A percentile compares a stretch with the other conserved stretches of the same genome.
Conservation (phyloP, 2,797 vertebrate genomes). For the Sebastes itinus region DNA sequence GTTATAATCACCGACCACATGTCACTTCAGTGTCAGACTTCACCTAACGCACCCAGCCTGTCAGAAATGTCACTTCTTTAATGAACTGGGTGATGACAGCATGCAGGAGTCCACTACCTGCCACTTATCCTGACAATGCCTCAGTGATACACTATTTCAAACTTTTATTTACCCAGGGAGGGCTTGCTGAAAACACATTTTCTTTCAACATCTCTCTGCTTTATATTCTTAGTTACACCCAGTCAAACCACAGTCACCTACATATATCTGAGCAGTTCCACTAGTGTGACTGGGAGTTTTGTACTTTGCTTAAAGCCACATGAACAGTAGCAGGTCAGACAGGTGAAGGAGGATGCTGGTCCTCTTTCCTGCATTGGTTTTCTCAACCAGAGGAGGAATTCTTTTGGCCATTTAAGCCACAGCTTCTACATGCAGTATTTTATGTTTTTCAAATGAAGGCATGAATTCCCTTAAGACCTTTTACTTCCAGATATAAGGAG, state of each 20-base stretch:
- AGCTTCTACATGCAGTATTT: background rate
- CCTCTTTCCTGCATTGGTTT: background rate
- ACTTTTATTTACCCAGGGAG: conserved; percentile 38
- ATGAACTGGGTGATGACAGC: background rate
- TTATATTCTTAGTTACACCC: conserved; percentile 12
- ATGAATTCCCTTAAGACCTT: conserved; percentile 4
- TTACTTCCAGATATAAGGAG: conserved; percentile 1
- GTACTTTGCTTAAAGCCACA: background rate
- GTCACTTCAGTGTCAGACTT: background rate
- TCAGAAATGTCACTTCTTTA: conserved; percentile 2
- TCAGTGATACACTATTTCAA: background rate
- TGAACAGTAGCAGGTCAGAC: background rate
- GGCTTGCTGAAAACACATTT: conserved; percentile 10
- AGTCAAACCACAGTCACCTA: conserved; percentile 11
- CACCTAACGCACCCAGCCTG: background rate
- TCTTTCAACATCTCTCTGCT: background rate
- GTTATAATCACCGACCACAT: background rate
- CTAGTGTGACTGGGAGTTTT: background rate
- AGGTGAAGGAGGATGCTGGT: background rate
- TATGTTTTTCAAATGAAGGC: background rate
- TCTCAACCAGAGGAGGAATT: background rate
- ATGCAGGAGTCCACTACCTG: background rate
- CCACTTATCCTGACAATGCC: conserved; percentile 9
- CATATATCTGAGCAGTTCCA: background rate
- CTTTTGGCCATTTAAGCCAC: background rate